Conservation (phyloP, 2,113 vertebrate species). For the Picathartes gymnocephalus region DNA sequence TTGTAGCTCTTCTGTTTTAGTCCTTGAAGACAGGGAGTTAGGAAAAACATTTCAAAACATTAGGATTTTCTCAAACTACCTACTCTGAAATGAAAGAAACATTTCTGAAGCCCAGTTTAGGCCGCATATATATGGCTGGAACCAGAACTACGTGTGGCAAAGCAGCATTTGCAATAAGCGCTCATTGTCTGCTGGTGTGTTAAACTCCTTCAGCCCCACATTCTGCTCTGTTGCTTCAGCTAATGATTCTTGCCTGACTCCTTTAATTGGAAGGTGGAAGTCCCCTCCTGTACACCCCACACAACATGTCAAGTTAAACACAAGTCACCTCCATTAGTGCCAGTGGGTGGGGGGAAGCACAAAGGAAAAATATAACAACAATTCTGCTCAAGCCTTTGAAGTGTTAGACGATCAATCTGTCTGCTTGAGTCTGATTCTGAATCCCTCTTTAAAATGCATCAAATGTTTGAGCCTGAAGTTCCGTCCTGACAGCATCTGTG, state of each 20-base stretch:
- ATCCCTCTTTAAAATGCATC: conserved; percentile 80
- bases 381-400: conserved; percentile 72
- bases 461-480: conserved; percentile 78
- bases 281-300: neutral
- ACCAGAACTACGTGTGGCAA: neutral
- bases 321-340: conserved; percentile 54
- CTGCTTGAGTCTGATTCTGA: conserved; percentile 75
- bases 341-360: conserved; percentile 33
- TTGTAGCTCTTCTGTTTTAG: neutral
- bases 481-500: conserved; percentile 77
- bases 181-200: neutral
- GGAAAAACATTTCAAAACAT: neutral
- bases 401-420: conserved; percentile 77
- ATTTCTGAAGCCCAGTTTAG: neutral
- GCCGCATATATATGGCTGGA: neutral
- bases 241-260: conserved; percentile 22
- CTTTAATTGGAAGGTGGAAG: conserved; percentile 34
- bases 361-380: conserved; percentile 60
- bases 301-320: conserved; percentile 36
- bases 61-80: neutral
- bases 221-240: conserved; percentile 1
- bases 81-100: neutral
- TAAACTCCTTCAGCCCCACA: neutral
- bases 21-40: neutral
- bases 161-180: neutral